Conservation (phyloP, 2,888 invertebrate species). For the Geophilus truncorum region DNA sequence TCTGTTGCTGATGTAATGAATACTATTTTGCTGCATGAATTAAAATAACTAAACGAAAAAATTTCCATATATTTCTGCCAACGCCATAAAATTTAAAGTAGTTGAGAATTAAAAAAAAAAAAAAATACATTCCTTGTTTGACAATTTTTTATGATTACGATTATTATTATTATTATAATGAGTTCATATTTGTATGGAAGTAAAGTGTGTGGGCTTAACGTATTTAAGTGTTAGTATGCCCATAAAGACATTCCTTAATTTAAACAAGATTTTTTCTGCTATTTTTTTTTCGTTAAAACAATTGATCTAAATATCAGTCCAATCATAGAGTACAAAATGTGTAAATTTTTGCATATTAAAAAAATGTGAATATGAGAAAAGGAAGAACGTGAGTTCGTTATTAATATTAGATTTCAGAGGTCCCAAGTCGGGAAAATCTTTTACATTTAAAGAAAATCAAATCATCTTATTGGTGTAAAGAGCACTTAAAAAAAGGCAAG, state of each 20-base stretch:
- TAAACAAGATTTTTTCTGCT: background rate
- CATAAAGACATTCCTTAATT: slow-evolving; percentile 10
- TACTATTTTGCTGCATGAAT: background rate
- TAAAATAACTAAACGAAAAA: background rate
- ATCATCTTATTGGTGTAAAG: too few species aligned
- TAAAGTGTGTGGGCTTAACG: background rate
- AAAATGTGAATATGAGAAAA: background rate
- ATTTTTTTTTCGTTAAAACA: background rate
- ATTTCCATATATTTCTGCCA: background rate
- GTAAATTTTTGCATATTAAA: slow-evolving; percentile 4
- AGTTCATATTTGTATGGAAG: background rate
- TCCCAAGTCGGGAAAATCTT: too few species aligned
- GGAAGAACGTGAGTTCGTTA: background rate
- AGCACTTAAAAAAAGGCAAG: too few species aligned
- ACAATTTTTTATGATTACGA: background rate
- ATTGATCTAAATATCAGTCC: slow-evolving; percentile 6
- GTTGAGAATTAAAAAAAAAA: background rate
- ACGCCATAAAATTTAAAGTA: background rate
- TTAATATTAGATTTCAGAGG: background rate
- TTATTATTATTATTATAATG: background rate
- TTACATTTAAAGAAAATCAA: too few species aligned
- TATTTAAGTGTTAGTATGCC: background rate
- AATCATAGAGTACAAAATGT: slow-evolving; percentile 17
- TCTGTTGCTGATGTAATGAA: background rate
- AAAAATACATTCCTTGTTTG: background rate